Evolutionary conservation across 2,113 vertebrate genomes (phyloP), one percentile per base, ranked within the genome.

Genomic region (Ibidorhyncha struthersii): DNA sequence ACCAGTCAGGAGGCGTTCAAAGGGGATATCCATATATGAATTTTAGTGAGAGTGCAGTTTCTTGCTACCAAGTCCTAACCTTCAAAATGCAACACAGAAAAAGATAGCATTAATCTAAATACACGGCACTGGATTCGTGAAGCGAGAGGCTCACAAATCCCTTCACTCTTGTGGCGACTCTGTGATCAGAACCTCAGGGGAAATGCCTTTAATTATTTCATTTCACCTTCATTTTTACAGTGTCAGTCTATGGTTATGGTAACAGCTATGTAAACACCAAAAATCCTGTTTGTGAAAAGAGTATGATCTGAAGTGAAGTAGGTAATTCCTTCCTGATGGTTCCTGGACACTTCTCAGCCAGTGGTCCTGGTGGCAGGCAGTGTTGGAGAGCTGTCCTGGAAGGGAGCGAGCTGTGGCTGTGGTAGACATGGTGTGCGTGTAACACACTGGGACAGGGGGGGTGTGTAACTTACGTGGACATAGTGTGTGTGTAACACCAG

Each of bases 21-120:
- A 97, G 91, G 95, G 93, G 93, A 95, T 95, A 86, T 90, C 95
- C 91, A 47, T 45, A 90, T 62, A 87, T 63, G 89, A 93, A 89
- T 94, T 93, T 78, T 52, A 95, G 93, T 92, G 72, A 84, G 91
- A 94, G 84, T 82, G 86, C 89, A 85, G 70, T 95, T 94, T 82
- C 91, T 91, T 50, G 34, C 81, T 89, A 82, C 72, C 47, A 29
- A 63, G 69, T 45, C 63, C 41, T 61, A 80, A 86, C 72, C 86
- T 86, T 86, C 91, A 67, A 66, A 80, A 67, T 63, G 59, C 47
- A 45, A 26, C 26, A 16, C 71, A 82, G 56, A 73, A 94, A 74
- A 71, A 91, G 40, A n/a, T 5, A 66, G 73, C 1, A 1, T 79
- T 86, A 36, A 43, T 71, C 86, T 71, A 55, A 94, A 78, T 30